Percentiles rank a stretch among this genome's conserved stretches.
These are phyloP conservation scores for Acipenser ruthenus DNA, from an alignment of 2,797 vertebrate species.

Conservation along the genomic window DNA sequence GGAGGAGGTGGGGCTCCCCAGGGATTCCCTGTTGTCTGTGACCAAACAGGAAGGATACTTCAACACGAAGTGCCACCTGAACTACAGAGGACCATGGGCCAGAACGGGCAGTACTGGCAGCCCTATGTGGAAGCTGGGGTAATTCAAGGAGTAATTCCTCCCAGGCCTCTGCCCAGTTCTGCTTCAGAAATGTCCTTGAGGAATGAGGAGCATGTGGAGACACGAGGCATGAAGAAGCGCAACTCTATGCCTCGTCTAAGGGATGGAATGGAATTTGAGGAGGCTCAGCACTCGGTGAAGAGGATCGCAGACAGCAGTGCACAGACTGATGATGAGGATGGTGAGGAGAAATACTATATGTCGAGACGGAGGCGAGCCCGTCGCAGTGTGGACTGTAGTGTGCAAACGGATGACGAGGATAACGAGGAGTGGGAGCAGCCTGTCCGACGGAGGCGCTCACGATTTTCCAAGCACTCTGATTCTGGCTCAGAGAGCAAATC, in stretches of 20 bases:
- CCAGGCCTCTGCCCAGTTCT: slow-evolving; percentile 83
- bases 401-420: slow-evolving; percentile 96
- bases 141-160: slow-evolving; percentile 64
- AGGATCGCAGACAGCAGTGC: slow-evolving; percentile 88
- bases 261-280: slow-evolving; percentile 76
- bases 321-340: slow-evolving; percentile 95
- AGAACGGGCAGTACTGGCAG: slow-evolving; percentile 86
- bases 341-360: slow-evolving; percentile 81
- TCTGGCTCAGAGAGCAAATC: slow-evolving; percentile 69
- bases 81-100: slow-evolving; percentile 52
- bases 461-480: slow-evolving; percentile 81
- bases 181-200: slow-evolving; percentile 92
- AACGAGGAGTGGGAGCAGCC: slow-evolving; percentile 93
- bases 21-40: slow-evolving; percentile 67
- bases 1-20: slow-evolving; percentile 52
- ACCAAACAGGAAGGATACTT: slow-evolving; percentile 73
- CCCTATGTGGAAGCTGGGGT: slow-evolving; percentile 63
- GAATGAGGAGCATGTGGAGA: slow-evolving; percentile 76
- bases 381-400: slow-evolving; percentile 89
- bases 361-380: slow-evolving; percentile 77
- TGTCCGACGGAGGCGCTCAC: slow-evolving; percentile 79
- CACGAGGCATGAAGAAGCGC: slow-evolving; percentile 80
- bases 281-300: slow-evolving; percentile 59
- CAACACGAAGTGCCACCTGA: slow-evolving; percentile 61
- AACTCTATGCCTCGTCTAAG: slow-evolving; percentile 94